Evolutionary conservation across 2,113 vertebrate genomes (phyloP).

Genomic region (Zosterops hypoxanthus): DNA sequence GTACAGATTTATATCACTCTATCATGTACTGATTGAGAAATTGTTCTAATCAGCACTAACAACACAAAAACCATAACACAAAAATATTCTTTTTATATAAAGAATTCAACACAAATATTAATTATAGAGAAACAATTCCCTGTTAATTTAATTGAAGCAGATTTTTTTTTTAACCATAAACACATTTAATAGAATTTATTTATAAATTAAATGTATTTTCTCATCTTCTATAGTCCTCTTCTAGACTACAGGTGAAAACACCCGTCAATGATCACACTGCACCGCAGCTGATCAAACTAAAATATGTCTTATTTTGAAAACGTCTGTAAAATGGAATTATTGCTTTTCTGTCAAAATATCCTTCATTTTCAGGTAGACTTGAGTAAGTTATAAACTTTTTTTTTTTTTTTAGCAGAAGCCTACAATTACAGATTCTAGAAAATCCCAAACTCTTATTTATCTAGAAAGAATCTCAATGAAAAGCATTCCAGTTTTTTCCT

Average conservation of each 20-base stretch:
- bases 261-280: background rate
- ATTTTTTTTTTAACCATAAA: background rate
- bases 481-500: background rate
- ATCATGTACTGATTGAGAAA: background rate
- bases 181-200: background rate
- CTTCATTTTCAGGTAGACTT: background rate
- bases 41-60: background rate
- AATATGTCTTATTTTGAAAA: background rate
- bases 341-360: background rate
- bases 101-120: background rate
- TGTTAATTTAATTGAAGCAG: background rate
- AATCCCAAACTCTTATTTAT: background rate
- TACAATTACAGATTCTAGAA: background rate
- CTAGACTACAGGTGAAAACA: background rate
- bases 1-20: background rate
- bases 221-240: background rate
- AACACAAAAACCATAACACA: background rate
- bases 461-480: background rate
- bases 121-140: background rate
- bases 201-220: background rate
- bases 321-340: background rate
- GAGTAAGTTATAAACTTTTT: background rate
- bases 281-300: background rate
- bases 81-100: background rate
- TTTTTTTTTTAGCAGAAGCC: background rate